Evolutionary conservation across 2,888 invertebrate species (phyloP).

Genomic region (Idaea aversata): DNA sequence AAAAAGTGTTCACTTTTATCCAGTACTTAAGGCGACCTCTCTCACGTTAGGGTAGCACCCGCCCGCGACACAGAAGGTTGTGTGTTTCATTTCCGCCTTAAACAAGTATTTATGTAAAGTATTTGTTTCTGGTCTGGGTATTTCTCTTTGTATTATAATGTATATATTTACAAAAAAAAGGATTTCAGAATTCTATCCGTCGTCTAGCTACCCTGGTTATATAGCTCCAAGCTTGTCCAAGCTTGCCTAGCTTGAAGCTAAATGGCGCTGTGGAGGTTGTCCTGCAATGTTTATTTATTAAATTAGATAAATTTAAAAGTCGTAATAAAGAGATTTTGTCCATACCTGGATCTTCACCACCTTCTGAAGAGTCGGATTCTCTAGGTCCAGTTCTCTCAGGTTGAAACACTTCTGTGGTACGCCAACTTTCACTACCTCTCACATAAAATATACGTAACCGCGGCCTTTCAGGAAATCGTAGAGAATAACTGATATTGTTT

Average conservation of each 20-base stretch:
- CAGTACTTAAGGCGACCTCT: not conserved
- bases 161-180: not conserved
- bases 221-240: no score
- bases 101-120: no score
- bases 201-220: no score
- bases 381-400: slow-evolving; percentile 84
- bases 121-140: no score
- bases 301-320: not conserved
- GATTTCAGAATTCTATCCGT: not conserved
- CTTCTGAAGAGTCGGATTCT: slow-evolving; percentile 73
- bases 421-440: slow-evolving; percentile 77
- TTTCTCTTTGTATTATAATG: no score
- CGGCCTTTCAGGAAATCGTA: slow-evolving; percentile 84
- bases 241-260: no score
- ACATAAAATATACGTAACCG: slow-evolving; percentile 61
- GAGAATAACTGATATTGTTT: slow-evolving; percentile 69
- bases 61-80: no score
- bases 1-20: not conserved
- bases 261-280: no score
- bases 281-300: no score
- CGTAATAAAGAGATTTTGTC: not conserved
- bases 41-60: no score
- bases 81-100: no score
- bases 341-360: slow-evolving; percentile 80
- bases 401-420: slow-evolving; percentile 84